Percentiles rank a stretch among this genome's conserved stretches.
These are phyloP conservation scores for Sphenopsis melanotis DNA, from an alignment of 2,797 vertebrate genomes.

Conservation along the genomic window DNA sequence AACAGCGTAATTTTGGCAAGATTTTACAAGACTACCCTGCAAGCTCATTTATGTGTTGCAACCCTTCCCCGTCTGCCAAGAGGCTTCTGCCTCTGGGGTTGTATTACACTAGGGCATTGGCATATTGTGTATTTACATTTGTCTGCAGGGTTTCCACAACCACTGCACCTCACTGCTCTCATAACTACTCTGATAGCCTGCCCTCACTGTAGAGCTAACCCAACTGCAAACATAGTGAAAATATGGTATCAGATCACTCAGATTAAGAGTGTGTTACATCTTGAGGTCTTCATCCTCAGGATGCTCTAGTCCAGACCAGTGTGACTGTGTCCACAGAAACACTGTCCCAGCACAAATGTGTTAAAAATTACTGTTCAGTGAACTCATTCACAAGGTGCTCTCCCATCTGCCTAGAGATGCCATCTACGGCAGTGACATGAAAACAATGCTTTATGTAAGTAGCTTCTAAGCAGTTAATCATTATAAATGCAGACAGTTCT, in stretches of 20 bases:
- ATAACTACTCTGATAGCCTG: not conserved
- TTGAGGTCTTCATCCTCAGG: not conserved
- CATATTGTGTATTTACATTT: not conserved
- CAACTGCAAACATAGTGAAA: not conserved
- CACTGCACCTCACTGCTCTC: not conserved
- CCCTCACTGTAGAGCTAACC: not conserved
- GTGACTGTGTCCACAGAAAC: not conserved
- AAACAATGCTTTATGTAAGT: not conserved
- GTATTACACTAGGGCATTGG: not conserved
- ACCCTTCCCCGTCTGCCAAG: not conserved
- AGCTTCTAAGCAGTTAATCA: not conserved
- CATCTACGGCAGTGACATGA: not conserved
- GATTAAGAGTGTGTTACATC: not conserved
- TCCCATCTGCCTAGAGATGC: not conserved
- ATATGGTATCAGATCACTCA: not conserved
- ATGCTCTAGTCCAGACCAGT: not conserved
- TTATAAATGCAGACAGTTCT: slow-evolving; percentile 45
- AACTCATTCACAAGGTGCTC: not conserved
- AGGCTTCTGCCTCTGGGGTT: not conserved
- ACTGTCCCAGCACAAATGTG: not conserved
- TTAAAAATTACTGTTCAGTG: not conserved
- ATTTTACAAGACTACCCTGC: not conserved
- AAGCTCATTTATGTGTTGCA: not conserved
- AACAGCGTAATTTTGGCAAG: not conserved
- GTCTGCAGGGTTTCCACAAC: not conserved